Evolutionary conservation across 2,888 invertebrate genomes (phyloP).

Genomic region (Hydropsyche betteni): DNA sequence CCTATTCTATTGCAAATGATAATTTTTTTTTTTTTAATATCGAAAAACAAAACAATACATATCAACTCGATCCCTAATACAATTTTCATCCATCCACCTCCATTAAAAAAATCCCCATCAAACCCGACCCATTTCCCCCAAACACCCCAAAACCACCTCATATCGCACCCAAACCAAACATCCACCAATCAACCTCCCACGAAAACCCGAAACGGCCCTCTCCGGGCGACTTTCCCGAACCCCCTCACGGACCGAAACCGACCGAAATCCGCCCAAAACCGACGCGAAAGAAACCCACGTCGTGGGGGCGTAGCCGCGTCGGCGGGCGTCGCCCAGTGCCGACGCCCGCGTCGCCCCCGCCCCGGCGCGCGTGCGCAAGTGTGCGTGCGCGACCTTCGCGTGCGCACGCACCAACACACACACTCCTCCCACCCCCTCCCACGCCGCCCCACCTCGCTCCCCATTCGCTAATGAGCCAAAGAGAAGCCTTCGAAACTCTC

Average conservation of each 20-base stretch:
- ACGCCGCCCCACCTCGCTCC: slow-evolving; percentile 53
- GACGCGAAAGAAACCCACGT: slow-evolving; percentile 52
- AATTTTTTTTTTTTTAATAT: no score
- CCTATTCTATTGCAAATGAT: no score
- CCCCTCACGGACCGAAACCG: no score
- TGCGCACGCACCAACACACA: slow-evolving; percentile 1
- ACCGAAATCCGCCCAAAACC: no score
- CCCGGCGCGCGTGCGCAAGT: slow-evolving; percentile 29
- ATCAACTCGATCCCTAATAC: no score
- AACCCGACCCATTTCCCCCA: no score
- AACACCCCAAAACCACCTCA: no score
- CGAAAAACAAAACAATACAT: no score
- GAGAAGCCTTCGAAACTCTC: slow-evolving; percentile 56
- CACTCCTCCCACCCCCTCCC: slow-evolving; percentile 28
- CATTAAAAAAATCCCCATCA: no score
- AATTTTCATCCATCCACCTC: no score
- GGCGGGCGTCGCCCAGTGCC: slow-evolving; percentile 51
- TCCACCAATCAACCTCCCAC: no score
- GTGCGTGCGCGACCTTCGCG: slow-evolving; percentile 41
- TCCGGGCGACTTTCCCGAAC: slow-evolving; percentile 61
- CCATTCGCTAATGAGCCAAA: slow-evolving; percentile 61
- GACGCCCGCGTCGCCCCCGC: slow-evolving; percentile 52
- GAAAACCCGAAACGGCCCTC: neutral
- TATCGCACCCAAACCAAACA: no score
- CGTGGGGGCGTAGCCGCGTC: slow-evolving; percentile 56